Conservation (phyloP, 2,888 invertebrate genomes). For the Pantelozetes paolii region DNA sequence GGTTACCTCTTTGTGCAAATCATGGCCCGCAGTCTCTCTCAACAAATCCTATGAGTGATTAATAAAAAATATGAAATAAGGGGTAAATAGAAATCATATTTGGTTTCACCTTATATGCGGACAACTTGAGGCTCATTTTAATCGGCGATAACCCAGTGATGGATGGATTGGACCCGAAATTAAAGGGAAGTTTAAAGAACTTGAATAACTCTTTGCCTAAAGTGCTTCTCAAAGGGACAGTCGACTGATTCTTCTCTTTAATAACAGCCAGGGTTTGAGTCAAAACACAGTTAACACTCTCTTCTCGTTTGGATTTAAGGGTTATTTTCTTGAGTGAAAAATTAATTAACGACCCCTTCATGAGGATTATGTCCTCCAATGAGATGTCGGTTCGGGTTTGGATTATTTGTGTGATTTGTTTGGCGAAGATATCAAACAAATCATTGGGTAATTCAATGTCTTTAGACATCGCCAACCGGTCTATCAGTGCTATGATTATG, state of each 20-base stretch:
- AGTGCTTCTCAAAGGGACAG: slow-evolving; percentile 30
- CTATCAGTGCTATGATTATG: slow-evolving; percentile 93
- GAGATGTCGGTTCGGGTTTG: slow-evolving; percentile 92
- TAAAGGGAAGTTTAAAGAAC: slow-evolving; percentile 78
- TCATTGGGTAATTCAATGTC: slow-evolving; percentile 94
- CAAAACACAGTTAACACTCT: slow-evolving; percentile 41
- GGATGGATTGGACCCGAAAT: background rate
- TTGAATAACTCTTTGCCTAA: slow-evolving; percentile 70
- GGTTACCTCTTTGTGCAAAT: slow-evolving; percentile 41
- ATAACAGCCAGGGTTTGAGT: slow-evolving; percentile 38
- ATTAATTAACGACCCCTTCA: slow-evolving; percentile 90
- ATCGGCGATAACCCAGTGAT: slow-evolving; percentile 37
- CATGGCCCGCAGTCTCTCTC: slow-evolving; percentile 37
- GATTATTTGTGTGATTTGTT: slow-evolving; percentile 92
- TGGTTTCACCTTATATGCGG: slow-evolving; percentile 28
- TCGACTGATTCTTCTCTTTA: slow-evolving; percentile 39
- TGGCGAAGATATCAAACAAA: slow-evolving; percentile 95
- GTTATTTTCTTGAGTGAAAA: slow-evolving; percentile 70
- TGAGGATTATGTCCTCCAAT: slow-evolving; percentile 86
- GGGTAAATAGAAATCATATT: no score
- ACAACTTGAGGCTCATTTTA: slow-evolving; percentile 43
- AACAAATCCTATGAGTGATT: slow-evolving; percentile 35
- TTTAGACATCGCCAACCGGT: slow-evolving; percentile 59
- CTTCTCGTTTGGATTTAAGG: slow-evolving; percentile 30
- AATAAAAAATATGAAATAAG: background rate